Base-by-base conservation (phyloP, 1,140 invertebrate species). In the Drosophila parvula region DNA sequence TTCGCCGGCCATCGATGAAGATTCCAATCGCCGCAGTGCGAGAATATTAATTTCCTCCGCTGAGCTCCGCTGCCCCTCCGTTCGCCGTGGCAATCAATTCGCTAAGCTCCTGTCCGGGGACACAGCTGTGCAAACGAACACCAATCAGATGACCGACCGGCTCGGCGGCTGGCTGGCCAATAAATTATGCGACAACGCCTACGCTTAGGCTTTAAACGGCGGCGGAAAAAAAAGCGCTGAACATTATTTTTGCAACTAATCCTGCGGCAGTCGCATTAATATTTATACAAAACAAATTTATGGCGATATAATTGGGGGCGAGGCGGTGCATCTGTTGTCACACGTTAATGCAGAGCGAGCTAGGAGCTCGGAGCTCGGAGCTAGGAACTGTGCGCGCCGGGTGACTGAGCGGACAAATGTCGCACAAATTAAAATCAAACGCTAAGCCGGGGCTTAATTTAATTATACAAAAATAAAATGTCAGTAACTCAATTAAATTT, bases 361-460 rank as follows among this genome's bases (percentile, higher is more conserved):
- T 48, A 27, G 58, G 34, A 61, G 62, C 7, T 36, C 58, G 28
- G 44, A 57, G 40, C 63, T 48, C 27, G 58, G 34, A 61, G 62
- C 7, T 36, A 28, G 57, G 63, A n/a, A 32, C 40, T n/a, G 22
- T 41, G 40, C 34, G 34, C 38, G 65, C 53, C 38, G 36, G 38
- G 16, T 41, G 74, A 47, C 62, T 55, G 45, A 67, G 53, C 76
- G 69, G 65, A 76, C 79, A 79, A 90, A 90, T 86, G 86, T 86
- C 86, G 86, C 76, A 90, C 83, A 90, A 90, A 90, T 90, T 90
- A 90, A 90, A 90, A 90, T 90, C 88, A 90, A 90, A 90, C 80
- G 83, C 83, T 89, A 89, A 89, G 80, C 84, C 53, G 59, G 79
- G 74, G 84, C 81, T 89, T 89, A 81, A 89, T 90, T 90, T 90